Base-by-base conservation (phyloP, 2,113 vertebrate genomes). In the Pithys albifrons region DNA sequence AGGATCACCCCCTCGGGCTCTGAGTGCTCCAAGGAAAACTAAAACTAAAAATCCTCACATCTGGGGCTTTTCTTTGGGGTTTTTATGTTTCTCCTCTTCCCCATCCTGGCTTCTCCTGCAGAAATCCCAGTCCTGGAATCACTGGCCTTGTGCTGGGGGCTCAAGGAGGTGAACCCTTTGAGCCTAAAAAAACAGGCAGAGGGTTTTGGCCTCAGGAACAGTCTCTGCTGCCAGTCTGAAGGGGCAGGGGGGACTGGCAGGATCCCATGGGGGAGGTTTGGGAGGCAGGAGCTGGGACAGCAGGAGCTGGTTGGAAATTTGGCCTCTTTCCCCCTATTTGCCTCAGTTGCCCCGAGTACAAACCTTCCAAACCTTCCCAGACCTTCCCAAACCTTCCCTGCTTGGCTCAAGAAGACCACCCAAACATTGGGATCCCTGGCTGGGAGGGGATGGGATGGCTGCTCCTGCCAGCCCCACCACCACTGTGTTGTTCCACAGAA, bases 111-210 rank as follows among this genome's bases (percentile, higher is more conserved):
- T 20, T 41, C 14, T 92, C 52, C 62, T 69, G 65, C 9, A 46
- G 12, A 54, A 88, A 64, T 46, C 65, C 88, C 3, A 6, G 41
- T 41, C 46, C 24, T 57, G 92, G 35, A 16, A 18, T 25, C 0
- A 0, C 52, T 33, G 31, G 24, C 58, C 64, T 45, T 0, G 0
- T 4, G 9, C 33, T 0, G 0, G 25, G 73, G 33, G 14, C 59
- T 85, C 8, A 35, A 16, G 20, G 6, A 31, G 22, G 19, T 0
- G 0, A 87, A 66, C 20, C 46, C 35, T 39, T 7, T 3, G 65
- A 59, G 17, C 78, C 49, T 27, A 31, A 62, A 28, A 33, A 73
- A 45, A 3, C 23, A 19, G 41, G 64, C 23, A 12, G 43, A 31
- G 41, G 54, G 17, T 23, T 39, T 23, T 64, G 78, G 48, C 73